Conservation (phyloP, 2,888 invertebrate genomes). For the Bimastos eiseni region DNA sequence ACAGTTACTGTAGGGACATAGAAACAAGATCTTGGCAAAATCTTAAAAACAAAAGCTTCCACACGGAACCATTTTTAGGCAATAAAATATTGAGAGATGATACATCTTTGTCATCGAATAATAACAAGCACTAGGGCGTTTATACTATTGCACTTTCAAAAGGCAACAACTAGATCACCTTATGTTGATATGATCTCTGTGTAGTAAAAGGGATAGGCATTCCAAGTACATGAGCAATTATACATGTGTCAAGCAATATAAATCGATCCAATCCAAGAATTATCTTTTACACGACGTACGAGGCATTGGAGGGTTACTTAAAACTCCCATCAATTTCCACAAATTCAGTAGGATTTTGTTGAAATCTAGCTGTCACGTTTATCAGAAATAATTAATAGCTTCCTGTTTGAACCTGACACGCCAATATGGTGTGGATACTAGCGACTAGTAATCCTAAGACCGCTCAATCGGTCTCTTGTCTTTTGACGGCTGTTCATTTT, state of each 20-base stretch:
- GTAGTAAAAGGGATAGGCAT: neutral
- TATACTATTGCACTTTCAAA: neutral
- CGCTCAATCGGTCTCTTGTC: neutral
- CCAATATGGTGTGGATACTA: neutral
- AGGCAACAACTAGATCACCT: neutral
- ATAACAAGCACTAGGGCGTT: neutral
- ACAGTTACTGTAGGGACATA: neutral
- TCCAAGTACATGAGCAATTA: neutral
- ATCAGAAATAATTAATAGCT: neutral
- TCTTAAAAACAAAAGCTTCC: neutral
- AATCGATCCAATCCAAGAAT: neutral
- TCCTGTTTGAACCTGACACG: neutral
- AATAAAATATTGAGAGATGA: neutral
- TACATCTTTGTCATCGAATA: neutral
- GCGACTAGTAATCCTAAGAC: neutral
- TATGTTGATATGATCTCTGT: neutral
- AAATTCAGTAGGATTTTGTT: neutral
- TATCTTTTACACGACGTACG: neutral
- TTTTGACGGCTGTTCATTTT: neutral
- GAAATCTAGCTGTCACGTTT: neutral
- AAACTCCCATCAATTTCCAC: neutral
- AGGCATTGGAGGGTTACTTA: neutral
- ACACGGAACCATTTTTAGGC: neutral
- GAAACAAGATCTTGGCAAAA: neutral
- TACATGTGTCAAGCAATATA: neutral